Percentiles rank a stretch among this genome's conserved stretches.
phyloP scores from a whole-genome alignment of 2,888 invertebrate genomes.

The Cheilosia soror region DNA sequence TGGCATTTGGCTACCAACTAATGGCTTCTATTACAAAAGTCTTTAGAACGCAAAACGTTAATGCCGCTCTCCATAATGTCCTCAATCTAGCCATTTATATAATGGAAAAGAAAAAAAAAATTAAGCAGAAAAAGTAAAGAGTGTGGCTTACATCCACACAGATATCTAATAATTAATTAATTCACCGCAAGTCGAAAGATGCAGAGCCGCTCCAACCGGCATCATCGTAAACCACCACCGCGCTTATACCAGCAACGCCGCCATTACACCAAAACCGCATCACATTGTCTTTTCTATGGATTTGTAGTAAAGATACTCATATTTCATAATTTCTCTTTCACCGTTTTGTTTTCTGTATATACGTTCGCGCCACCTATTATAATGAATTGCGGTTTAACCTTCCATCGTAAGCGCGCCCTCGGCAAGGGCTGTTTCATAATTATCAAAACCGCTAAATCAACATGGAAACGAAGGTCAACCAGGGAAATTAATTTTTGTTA shows the following conservation, averaged over 20 bases:
- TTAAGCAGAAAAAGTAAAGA: slow-evolving; percentile 8
- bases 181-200: slow-evolving; percentile 59
- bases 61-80: slow-evolving; percentile 2
- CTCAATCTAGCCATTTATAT: slow-evolving; percentile 3
- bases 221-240: too few species aligned
- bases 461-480: slow-evolving; percentile 62
- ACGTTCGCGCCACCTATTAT: slow-evolving; percentile 14
- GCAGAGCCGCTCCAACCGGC: slow-evolving; percentile 3
- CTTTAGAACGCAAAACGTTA: slow-evolving; percentile 25
- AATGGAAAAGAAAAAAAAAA: not conserved
- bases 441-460: slow-evolving; percentile 72
- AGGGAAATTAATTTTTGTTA: slow-evolving; percentile 58
- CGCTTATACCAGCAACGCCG: too few species aligned
- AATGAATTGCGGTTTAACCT: slow-evolving; percentile 66
- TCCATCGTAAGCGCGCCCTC: slow-evolving; percentile 23
- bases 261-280: slow-evolving; percentile 7
- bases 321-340: slow-evolving; percentile 32
- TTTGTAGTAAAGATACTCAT: slow-evolving; percentile 38
- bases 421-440: slow-evolving; percentile 58
- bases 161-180: slow-evolving; percentile 72
- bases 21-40: slow-evolving; percentile 39
- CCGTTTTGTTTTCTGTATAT: not conserved
- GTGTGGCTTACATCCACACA: slow-evolving; percentile 23
- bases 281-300: slow-evolving; percentile 46
- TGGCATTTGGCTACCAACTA: slow-evolving; percentile 21